A percentile compares a stretch with the other conserved stretches of the same genome.
Evolutionary conservation across 2,113 vertebrate species (phyloP).

Genomic region (Cyprinodon tularosa): DNA sequence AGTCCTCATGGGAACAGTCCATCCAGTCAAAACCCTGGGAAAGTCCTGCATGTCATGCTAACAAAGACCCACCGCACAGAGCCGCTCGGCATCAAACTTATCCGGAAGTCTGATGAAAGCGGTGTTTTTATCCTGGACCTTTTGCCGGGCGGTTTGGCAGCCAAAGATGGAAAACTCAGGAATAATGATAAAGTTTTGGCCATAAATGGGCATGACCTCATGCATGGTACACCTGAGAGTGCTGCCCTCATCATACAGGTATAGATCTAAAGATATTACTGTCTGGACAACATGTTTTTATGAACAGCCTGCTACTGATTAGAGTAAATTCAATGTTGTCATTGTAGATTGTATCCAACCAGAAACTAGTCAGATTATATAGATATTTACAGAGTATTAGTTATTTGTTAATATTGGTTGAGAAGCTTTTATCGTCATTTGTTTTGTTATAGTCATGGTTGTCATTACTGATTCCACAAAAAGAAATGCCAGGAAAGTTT

Average conservation of each 20-base stretch:
- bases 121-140: conserved; percentile 92
- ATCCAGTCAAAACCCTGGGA: conserved; percentile 60
- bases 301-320: no score
- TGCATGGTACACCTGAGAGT: conserved; percentile 90
- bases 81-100: conserved; percentile 90
- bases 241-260: conserved; percentile 96
- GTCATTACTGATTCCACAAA: no score
- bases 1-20: conserved; percentile 42
- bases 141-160: conserved; percentile 88
- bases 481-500: no score
- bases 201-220: conserved; percentile 91
- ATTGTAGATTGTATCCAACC: no score
- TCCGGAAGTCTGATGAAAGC: conserved; percentile 87
- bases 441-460: no score
- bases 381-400: no score
- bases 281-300: background rate
- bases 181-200: conserved; percentile 91
- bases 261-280: conserved; percentile 1
- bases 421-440: background rate
- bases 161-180: conserved; percentile 88
- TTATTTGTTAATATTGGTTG: no score
- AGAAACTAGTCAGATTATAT: no score
- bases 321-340: no score
- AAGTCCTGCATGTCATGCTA: conserved; percentile 86
- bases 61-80: conserved; percentile 86